Base-by-base conservation (phyloP, 2,888 invertebrate genomes). In the Nymphalis urticae region DNA sequence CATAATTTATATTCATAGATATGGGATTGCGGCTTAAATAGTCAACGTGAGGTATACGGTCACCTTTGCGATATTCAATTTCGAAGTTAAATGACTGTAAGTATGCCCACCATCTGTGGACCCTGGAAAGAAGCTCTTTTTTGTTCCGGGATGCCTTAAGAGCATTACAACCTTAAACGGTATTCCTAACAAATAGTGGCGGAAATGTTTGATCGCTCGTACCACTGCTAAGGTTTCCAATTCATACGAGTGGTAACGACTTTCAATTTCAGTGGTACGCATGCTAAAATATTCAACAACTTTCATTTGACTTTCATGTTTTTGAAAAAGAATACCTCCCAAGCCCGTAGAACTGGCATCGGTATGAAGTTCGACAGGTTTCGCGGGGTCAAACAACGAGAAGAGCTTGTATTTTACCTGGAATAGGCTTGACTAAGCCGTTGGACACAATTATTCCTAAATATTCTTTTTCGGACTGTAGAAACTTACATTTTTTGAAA, bases 81-180 rank as follows among this genome's bases (percentile, higher is more conserved):
- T 73, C 69, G 51, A 76, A 76, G 27, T 70, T 54, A 48, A 62
- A 79, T 59, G 76, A 75, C 68, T 80, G 78, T 0, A 81, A 62
- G 21, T 21, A 21, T 21, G 21, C 21, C 21, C 21, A 21, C 21
- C 21, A 21, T 21, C 21, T 21, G 21, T 79, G 76, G 7, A 81
- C 69, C 0, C 79, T 59, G 1, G 80, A 78, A 0, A 77, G 32
- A 0, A 81, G 53, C 16, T 80, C 79, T 67, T 75, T 65, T 66
- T 80, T 77, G 27, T 76, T 72, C 19, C 74, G 72, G 0, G 79
- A 79, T 0, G 79, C 76, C 64, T 78, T 79, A 0, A 80, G 50
- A 3, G 71, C 27, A 27, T 27, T 27, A 27, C 27, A 73, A 17
- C 50, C 50, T 50, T 50, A 50, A 50, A 50, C 8, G 50, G 7